Evolutionary conservation across 2,113 vertebrate genomes (phyloP).

Genomic region (Capreolus pygargus): DNA sequence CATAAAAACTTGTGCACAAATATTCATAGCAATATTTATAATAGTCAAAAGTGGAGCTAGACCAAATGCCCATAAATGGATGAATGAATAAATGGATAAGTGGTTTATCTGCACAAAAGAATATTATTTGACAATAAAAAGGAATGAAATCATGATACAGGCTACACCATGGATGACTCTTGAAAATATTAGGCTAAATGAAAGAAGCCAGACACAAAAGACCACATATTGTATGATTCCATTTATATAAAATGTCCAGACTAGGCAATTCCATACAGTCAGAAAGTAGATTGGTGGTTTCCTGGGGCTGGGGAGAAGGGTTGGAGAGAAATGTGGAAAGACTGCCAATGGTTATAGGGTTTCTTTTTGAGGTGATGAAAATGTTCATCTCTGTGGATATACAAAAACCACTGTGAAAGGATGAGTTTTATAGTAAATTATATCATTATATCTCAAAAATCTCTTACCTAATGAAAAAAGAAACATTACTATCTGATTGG

Average conservation of each 20-base stretch:
- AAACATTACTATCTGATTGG: constrained; percentile 22
- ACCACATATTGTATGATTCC: not conserved
- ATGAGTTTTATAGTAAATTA: constrained; percentile 23
- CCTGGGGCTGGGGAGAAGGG: not conserved
- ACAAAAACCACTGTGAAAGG: constrained; percentile 19
- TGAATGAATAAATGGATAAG: not conserved
- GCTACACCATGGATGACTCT: not conserved
- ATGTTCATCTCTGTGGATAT: not conserved
- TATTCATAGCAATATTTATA: constrained; percentile 20
- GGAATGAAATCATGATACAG: not conserved
- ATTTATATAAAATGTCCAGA: constrained; percentile 12
- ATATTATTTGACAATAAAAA: constrained; percentile 12
- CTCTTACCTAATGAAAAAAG: not conserved
- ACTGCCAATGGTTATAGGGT: not conserved
- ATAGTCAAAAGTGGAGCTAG: constrained; percentile 8
- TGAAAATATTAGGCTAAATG: constrained; percentile 16
- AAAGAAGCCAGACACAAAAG: constrained; percentile 16
- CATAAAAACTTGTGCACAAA: not conserved
- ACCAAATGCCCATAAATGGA: not conserved
- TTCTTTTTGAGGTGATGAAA: constrained; percentile 2
- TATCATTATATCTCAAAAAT: not conserved
- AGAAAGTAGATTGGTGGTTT: not conserved
- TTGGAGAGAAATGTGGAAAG: not conserved
- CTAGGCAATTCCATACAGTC: not conserved
- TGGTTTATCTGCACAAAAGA: not conserved